Evolutionary conservation across 2,888 invertebrate species (phyloP).

Genomic region (Cantharis nigra): DNA sequence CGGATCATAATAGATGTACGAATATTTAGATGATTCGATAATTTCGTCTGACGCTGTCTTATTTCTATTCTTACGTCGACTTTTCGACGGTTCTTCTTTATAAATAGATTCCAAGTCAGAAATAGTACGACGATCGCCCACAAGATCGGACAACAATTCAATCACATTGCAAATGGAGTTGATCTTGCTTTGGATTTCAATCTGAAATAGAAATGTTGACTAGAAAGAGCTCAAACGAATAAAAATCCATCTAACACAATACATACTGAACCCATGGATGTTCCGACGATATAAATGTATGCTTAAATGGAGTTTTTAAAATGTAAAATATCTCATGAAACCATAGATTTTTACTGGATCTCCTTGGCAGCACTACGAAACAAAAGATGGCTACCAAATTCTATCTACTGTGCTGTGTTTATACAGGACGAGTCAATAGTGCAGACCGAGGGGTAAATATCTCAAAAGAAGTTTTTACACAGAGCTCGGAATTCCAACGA

Average conservation of each 20-base stretch:
- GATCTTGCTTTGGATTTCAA: slow-evolving; percentile 77
- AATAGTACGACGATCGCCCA: slow-evolving; percentile 69
- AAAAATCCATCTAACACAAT: slow-evolving; percentile 37
- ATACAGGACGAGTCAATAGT: background rate
- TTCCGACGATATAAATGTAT: slow-evolving; percentile 37
- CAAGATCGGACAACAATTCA: slow-evolving; percentile 84
- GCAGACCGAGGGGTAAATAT: background rate
- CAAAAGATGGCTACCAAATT: slow-evolving; percentile 48
- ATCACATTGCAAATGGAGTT: slow-evolving; percentile 86
- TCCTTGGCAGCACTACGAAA: slow-evolving; percentile 47
- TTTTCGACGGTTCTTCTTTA: slow-evolving; percentile 36
- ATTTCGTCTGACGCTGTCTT: slow-evolving; percentile 15
- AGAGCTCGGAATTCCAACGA: no score
- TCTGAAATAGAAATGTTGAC: slow-evolving; percentile 57
- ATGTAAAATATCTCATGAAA: slow-evolving; percentile 36
- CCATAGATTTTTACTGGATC: slow-evolving; percentile 35
- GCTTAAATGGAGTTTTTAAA: slow-evolving; percentile 39
- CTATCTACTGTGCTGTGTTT: slow-evolving; percentile 25
- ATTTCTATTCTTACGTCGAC: slow-evolving; percentile 13
- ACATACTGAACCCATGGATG: slow-evolving; percentile 43
- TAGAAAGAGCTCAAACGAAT: slow-evolving; percentile 9
- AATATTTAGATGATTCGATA: slow-evolving; percentile 57
- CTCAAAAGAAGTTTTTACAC: no score
- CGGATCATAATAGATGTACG: slow-evolving; percentile 85
- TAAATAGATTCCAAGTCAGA: slow-evolving; percentile 51